Conservation (phyloP, 1,140 invertebrate species). For the Cyphomyrmex costatus region DNA sequence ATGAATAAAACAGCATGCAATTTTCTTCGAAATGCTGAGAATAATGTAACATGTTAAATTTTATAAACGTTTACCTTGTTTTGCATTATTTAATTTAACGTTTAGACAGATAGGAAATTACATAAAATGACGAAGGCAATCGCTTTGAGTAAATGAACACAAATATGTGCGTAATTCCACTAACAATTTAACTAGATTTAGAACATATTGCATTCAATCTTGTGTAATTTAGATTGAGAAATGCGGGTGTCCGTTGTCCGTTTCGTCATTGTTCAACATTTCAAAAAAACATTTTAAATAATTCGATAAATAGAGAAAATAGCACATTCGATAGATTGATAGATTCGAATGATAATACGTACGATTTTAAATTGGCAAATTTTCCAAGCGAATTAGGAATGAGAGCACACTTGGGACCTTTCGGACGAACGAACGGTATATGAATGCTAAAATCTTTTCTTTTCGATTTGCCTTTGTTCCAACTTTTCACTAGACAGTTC, state of each 20-base stretch:
- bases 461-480: slow-evolving; percentile 39
- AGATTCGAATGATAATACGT: slow-evolving; percentile 4
- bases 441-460: slow-evolving; percentile 60
- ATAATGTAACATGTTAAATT: background rate
- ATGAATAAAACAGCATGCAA: background rate
- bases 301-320: slow-evolving; percentile 39
- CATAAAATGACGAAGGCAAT: slow-evolving; percentile 21
- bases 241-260: background rate
- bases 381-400: slow-evolving; percentile 48
- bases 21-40: background rate
- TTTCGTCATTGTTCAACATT: slow-evolving; percentile 2
- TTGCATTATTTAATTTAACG: too few relatives aligned
- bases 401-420: slow-evolving; percentile 34
- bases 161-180: background rate
- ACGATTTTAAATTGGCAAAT: slow-evolving; percentile 44
- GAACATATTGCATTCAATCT: slow-evolving; percentile 4
- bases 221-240: background rate
- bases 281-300: slow-evolving; percentile 20
- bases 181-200: slow-evolving; percentile 18
- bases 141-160: background rate
- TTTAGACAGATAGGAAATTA: background rate
- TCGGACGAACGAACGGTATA: slow-evolving; percentile 27
- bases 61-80: background rate
- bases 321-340: background rate
- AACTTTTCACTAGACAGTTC: slow-evolving; percentile 18